Base-by-base conservation (phyloP, 2,888 invertebrate species). In the Eilema griseolum region DNA sequence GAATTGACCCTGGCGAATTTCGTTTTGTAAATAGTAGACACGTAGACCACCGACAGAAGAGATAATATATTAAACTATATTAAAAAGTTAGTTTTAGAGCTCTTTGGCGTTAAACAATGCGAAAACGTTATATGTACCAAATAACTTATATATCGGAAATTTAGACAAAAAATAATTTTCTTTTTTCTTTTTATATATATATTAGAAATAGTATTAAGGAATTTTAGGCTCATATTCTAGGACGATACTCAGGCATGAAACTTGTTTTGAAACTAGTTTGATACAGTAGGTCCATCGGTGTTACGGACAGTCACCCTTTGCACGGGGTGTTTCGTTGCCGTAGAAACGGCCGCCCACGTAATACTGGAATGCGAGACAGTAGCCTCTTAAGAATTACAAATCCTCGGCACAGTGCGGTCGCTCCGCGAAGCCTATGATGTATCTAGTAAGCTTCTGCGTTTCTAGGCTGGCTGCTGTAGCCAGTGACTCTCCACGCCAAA, bases 41-140 rank as follows among this genome's bases (percentile, higher is more conserved):
- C 74, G 72, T 75, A 69, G 64, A 77, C 81, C 81, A 81, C 81
- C 81, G 81, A 80, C 69, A 76, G 67, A 75, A 80, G 73, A 69
- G 33, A 71, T 81, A 81, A 82, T 80, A 82, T 81, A 82, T 81
- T 76, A 59, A 61, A 46, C 64, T 72, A 37, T 56, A 73, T 70
- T 70, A 67, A 75, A 71, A 67, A 57, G 61, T 70, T 70, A 75
- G 71, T 63, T 63, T 70, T 81, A 80, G 74, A 72, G 12, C 37
- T 63, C 41, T 72, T 72, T 59, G 62, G 62, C 33, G 37, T 61
- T 41, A 46, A 69, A 41, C 46, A 37, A 37, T 62, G 24, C 37
- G 24, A 61, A 37, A 61, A 41, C 23, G 24, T 28, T 33, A 31
- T 52, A 66, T 56, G 14, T 56, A 64, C 71, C 71, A 71, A 71